Evolutionary conservation across 2,888 invertebrate species (phyloP), one percentile per base, ranked within the genome.

Genomic region (Dilophus febrilis): DNA sequence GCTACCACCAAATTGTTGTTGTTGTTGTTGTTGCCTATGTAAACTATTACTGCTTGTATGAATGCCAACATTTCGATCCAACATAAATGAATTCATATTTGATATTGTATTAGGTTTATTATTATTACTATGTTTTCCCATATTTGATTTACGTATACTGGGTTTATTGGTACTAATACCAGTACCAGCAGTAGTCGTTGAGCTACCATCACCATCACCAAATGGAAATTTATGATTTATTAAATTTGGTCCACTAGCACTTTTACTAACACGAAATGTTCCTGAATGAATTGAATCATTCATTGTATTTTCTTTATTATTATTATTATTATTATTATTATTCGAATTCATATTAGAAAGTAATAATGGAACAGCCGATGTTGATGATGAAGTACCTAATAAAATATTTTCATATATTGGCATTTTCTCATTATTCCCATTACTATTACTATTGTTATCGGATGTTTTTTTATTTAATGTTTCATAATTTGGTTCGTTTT

Each of bases 401-500:
- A 43, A 49, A 47, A 38, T 49, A 52, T 45, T 49, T 40, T 45
- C 50, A 42, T 42, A 49, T 28, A 35, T 44, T 28, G 37, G 47
- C 26, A 37, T 44, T 33, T 43, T 42, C 45, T 46, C 43, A 4
- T 45, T 41, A n/a, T n/a, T n/a, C n/a, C n/a, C n/a, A n/a, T 33
- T 33, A 33, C 14, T 16, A 16, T 13, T 12, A 22, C 4, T 19
- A 40, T 14, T 36, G 33, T 17, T n/a, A 33, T 31, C 34, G 29
- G 16, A 17, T 35, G 27, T 28, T 46, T 53, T 53, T 12, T 54
- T 53, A 46, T 59, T 61, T 0, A 63, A 45, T 4, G 62, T 63
- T 50, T 63, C 63, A 41, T 61, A 61, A 46, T 56, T 58, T 12
- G 60, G 61, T 44, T 63, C 62, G 53, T 55, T n/a, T 16, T 37